phyloP scores from a whole-genome alignment of 2,113 vertebrate genomes.

The Grammomys surdaster region DNA sequence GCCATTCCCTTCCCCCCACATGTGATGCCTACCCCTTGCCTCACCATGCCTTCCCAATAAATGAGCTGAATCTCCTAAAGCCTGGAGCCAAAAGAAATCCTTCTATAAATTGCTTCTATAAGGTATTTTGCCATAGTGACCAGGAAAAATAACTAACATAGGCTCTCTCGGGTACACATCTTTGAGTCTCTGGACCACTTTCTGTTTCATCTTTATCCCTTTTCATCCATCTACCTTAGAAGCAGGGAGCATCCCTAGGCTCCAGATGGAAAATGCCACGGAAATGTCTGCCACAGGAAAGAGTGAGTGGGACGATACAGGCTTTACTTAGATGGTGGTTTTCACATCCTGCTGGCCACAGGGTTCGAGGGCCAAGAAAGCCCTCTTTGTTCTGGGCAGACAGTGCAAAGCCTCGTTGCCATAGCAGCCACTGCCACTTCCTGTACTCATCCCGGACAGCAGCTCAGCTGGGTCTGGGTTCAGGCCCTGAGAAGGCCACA shows the following conservation, averaged over 20 bases:
- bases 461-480: constrained; percentile 65
- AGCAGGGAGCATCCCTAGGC: background rate
- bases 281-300: background rate
- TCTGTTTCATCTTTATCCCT: background rate
- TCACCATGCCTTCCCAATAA: background rate
- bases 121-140: background rate
- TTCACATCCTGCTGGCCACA: constrained; percentile 39
- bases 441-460: constrained; percentile 71
- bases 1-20: background rate
- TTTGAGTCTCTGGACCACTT: background rate
- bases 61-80: background rate
- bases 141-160: background rate
- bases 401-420: constrained; percentile 87
- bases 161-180: background rate
- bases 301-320: background rate
- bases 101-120: background rate
- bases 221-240: background rate
- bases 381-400: constrained; percentile 88
- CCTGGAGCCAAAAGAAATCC: background rate
- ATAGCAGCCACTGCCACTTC: constrained; percentile 88
- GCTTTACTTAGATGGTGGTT: background rate
- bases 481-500: constrained; percentile 35
- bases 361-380: constrained; percentile 86
- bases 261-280: background rate
- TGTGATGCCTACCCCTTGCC: background rate